Conservation (phyloP, 2,888 invertebrate species). For the Plagiodera versicolora region DNA sequence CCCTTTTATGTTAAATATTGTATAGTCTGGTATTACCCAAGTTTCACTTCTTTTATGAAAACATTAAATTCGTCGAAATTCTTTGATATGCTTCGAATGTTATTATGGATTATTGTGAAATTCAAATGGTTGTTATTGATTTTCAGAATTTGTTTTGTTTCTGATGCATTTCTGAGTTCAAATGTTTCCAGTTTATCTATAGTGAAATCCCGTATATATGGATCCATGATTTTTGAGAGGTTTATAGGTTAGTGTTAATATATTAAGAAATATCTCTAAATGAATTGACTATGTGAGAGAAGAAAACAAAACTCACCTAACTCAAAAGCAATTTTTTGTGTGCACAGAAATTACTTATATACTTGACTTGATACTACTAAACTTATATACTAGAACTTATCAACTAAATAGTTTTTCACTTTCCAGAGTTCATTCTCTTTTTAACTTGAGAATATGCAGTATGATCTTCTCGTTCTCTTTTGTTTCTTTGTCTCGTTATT, state of each 20-base stretch:
- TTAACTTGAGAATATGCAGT: not conserved
- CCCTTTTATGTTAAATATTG: not conserved
- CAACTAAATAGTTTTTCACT: not conserved
- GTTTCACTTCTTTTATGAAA: conserved; percentile 1
- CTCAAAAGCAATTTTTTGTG: not conserved
- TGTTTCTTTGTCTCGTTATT: not conserved
- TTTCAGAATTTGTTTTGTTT: not conserved
- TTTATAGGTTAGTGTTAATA: not conserved
- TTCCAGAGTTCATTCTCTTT: not conserved
- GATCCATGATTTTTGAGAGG: not conserved
- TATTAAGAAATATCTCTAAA: not conserved
- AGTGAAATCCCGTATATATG: not conserved
- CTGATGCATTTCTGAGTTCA: not conserved
- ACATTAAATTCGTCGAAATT: not conserved
- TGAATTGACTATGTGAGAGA: not conserved
- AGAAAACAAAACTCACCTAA: too few species aligned
- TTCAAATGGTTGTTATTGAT: not conserved
- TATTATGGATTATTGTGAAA: conserved; percentile 1
- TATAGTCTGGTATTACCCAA: conserved; percentile 2
- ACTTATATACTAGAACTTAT: too few species aligned
- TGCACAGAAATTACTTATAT: not conserved
- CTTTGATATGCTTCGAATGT: not conserved
- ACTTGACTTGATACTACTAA: not conserved
- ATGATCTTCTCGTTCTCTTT: not conserved
- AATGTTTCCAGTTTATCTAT: not conserved